Percentiles rank a stretch among this genome's conserved stretches.
Evolutionary conservation across 2,888 invertebrate species (phyloP).

Genomic region (Agrochola macilenta): DNA sequence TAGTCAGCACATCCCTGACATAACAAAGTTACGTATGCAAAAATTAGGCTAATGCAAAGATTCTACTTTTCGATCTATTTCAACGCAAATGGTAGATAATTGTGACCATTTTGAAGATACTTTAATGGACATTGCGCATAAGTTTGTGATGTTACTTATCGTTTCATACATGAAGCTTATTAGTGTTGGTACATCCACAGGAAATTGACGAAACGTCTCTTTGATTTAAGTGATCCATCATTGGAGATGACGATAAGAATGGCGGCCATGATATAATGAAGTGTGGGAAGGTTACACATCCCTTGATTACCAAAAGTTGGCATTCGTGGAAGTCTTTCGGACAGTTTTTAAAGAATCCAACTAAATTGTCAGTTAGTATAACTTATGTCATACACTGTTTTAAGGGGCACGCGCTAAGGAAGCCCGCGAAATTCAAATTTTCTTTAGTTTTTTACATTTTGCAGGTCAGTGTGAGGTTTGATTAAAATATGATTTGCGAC

Average conservation of each 20-base stretch:
- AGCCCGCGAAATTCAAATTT: too few relatives aligned
- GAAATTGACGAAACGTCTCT: slow-evolving; percentile 45
- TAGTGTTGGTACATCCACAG: slow-evolving; percentile 46
- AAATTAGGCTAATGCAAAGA: slow-evolving; percentile 59
- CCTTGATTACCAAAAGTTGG: not conserved
- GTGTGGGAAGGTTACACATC: slow-evolving; percentile 28
- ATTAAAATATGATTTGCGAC: too few relatives aligned
- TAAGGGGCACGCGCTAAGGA: too few relatives aligned
- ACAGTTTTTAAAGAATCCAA: not conserved
- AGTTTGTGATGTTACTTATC: slow-evolving; percentile 56
- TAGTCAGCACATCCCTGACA: slow-evolving; percentile 32
- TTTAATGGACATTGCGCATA: slow-evolving; percentile 59
- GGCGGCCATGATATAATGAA: not conserved
- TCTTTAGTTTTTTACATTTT: too few relatives aligned
- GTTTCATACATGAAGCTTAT: slow-evolving; percentile 43
- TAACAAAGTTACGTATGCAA: slow-evolving; percentile 50
- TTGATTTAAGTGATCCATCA: slow-evolving; percentile 31
- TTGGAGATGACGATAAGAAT: slow-evolving; percentile 47
- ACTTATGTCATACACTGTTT: not conserved
- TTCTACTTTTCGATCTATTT: slow-evolving; percentile 56
- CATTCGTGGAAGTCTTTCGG: not conserved
- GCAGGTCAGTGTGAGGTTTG: too few relatives aligned
- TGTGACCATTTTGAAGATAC: slow-evolving; percentile 44
- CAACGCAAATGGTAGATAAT: slow-evolving; percentile 55
- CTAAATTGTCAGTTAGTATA: not conserved